Conservation (phyloP, 2,888 invertebrate genomes). For the Tuta absoluta region DNA sequence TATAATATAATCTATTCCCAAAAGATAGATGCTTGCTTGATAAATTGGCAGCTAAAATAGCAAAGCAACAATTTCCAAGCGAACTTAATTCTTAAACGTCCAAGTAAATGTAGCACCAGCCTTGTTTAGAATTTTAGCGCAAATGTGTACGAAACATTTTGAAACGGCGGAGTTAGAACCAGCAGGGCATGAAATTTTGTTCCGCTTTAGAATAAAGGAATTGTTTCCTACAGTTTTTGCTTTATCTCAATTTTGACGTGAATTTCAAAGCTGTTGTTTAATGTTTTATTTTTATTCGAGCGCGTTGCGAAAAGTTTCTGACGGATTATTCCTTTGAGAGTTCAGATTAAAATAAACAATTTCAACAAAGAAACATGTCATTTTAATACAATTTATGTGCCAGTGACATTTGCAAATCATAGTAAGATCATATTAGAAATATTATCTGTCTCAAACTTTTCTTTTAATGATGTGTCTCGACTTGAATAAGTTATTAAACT, state of each 20-base stretch:
- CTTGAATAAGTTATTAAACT: no score
- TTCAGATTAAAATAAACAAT: no score
- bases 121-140: conserved; percentile 7
- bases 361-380: no score
- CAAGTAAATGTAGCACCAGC: neutral
- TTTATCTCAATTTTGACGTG: conserved; percentile 10
- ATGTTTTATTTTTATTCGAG: conserved; percentile 11
- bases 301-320: neutral
- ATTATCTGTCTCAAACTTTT: no score
- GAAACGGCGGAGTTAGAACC: conserved; percentile 12
- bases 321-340: neutral
- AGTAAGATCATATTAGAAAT: no score
- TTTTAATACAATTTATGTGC: no score
- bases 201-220: conserved; percentile 17
- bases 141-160: conserved; percentile 14
- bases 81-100: neutral
- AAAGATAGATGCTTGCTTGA: no score
- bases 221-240: conserved; percentile 15
- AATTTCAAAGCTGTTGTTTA: conserved; percentile 1
- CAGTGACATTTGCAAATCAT: no score
- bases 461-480: no score
- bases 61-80: neutral
- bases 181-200: conserved; percentile 10
- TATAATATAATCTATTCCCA: no score
- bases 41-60: no score